Evolutionary conservation across 2,888 invertebrate genomes (phyloP).

Genomic region (Spilosoma lubricipeda): DNA sequence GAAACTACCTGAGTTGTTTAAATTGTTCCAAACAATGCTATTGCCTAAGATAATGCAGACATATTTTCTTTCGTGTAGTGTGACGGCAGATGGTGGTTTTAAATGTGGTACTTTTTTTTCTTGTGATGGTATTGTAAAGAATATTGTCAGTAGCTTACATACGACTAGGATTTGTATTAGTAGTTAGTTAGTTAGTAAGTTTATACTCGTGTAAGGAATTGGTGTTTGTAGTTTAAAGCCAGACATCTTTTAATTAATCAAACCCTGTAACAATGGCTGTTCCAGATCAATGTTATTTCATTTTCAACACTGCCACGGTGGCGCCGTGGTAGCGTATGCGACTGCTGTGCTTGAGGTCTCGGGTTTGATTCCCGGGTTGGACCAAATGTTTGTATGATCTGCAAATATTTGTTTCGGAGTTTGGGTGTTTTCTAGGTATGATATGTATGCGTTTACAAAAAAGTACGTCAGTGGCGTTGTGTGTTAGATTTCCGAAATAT

Average conservation of each 20-base stretch:
- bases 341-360: too few species aligned
- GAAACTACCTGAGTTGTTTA: conserved; percentile 1
- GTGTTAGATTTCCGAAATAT: too few species aligned
- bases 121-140: neutral
- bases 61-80: neutral
- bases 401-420: too few species aligned
- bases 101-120: neutral
- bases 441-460: too few species aligned
- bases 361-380: too few species aligned
- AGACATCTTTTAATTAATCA: neutral
- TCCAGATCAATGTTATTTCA: neutral
- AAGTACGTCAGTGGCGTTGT: too few species aligned
- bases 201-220: neutral
- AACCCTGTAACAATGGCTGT: neutral
- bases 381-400: too few species aligned
- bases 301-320: too few species aligned
- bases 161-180: neutral
- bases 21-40: conserved; percentile 1
- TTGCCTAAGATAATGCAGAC: neutral
- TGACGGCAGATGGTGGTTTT: neutral
- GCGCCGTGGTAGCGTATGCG: too few species aligned
- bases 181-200: neutral
- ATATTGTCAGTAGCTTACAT: neutral
- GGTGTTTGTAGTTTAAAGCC: neutral
- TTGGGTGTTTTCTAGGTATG: too few species aligned